Conservation (phyloP, 2,113 vertebrate genomes). For the Tychaedon coryphoeus region DNA sequence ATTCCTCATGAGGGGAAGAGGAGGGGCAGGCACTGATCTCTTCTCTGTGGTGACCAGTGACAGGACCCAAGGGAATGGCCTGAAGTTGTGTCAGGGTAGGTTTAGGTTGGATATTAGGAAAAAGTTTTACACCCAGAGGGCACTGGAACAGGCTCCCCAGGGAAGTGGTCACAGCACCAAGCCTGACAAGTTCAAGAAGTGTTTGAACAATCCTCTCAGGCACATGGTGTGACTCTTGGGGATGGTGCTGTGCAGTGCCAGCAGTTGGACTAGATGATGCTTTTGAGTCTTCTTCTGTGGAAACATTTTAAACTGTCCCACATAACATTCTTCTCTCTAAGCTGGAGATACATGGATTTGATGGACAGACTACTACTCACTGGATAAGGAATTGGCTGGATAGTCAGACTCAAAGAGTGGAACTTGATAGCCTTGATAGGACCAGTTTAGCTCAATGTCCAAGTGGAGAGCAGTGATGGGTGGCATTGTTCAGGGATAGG, state of each 20-base stretch:
- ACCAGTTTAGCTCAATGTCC: not conserved
- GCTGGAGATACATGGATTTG: not conserved
- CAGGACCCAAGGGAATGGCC: not conserved
- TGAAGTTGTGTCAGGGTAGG: not conserved
- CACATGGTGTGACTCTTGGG: too few species aligned
- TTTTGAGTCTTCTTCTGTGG: not conserved
- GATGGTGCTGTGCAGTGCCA: not conserved
- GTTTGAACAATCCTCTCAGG: not conserved
- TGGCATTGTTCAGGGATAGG: not conserved
- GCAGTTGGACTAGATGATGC: not conserved
- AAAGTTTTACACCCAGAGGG: not conserved
- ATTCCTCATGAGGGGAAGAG: not conserved
- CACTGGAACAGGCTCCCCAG: not conserved
- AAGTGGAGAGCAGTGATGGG: fast-evolving
- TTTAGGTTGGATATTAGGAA: not conserved
- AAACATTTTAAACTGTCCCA: not conserved
- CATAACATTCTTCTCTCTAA: not conserved
- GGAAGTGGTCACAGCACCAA: not conserved
- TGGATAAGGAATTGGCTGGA: not conserved
- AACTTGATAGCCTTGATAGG: not conserved
- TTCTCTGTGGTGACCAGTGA: not conserved
- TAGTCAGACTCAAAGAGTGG: not conserved
- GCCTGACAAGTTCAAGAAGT: not conserved
- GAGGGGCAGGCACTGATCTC: not conserved
- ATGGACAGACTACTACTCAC: not conserved